Evolutionary conservation across 2,113 vertebrate genomes (phyloP).

Genomic region (Microcebus murinus): DNA sequence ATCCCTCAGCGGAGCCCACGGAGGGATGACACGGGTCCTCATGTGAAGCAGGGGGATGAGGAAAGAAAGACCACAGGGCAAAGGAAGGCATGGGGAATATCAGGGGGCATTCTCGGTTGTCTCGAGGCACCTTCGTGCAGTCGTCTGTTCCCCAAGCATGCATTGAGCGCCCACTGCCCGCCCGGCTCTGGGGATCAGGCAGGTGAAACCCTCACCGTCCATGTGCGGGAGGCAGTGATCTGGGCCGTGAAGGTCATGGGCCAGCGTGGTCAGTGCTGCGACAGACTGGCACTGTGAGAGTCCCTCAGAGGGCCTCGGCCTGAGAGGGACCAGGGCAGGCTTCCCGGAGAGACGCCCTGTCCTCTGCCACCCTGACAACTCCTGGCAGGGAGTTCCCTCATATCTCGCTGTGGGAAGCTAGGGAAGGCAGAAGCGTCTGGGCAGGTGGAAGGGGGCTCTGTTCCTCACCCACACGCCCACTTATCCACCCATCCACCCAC

Average conservation of each 20-base stretch:
- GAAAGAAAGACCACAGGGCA: neutral
- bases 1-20: neutral
- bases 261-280: accelerated
- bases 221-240: neutral
- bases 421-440: neutral
- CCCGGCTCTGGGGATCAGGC: neutral
- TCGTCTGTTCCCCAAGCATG: neutral
- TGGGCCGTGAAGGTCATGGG: accelerated
- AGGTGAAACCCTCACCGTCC: neutral
- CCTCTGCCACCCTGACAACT: neutral
- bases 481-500: neutral
- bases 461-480: neutral
- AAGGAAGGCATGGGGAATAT: neutral
- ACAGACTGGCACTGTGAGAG: neutral
- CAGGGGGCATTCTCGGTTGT: accelerated
- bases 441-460: neutral
- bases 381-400: neutral
- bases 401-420: neutral
- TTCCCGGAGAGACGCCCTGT: neutral
- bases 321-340: neutral
- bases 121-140: neutral
- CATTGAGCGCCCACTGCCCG: neutral
- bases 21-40: neutral
- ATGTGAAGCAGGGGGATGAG: accelerated
- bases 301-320: neutral